Evolutionary conservation across 2,797 vertebrate genomes (phyloP).

Genomic region (Urosaurus nigricauda): DNA sequence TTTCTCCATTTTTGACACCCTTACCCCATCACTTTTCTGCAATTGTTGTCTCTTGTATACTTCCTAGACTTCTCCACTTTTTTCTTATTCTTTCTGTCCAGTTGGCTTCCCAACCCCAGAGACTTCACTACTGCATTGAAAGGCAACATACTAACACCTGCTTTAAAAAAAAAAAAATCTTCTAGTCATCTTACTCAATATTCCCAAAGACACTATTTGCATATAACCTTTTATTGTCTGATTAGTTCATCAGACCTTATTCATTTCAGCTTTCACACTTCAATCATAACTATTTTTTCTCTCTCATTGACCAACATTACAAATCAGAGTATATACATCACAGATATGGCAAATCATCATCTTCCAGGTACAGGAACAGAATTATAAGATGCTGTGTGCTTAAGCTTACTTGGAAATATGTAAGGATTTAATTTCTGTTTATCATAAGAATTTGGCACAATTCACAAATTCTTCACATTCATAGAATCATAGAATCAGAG

Average conservation of each 20-base stretch:
- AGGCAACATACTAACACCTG: neutral
- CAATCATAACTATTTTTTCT: conserved; percentile 7
- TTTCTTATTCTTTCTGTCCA: too few relatives aligned
- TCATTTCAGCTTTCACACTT: conserved; percentile 1
- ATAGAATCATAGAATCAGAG: too few relatives aligned
- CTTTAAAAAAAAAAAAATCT: too few relatives aligned
- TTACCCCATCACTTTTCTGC: too few relatives aligned
- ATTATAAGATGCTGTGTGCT: neutral
- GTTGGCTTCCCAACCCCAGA: too few relatives aligned
- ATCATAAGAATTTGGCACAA: too few relatives aligned
- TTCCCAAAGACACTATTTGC: neutral
- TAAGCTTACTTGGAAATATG: too few relatives aligned
- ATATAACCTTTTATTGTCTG: neutral
- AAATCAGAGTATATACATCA: neutral
- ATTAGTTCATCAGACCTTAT: neutral
- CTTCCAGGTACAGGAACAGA: neutral
- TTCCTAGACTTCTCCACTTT: too few relatives aligned
- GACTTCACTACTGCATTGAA: neutral
- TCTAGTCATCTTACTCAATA: neutral
- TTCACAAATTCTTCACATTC: too few relatives aligned
- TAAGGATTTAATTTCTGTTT: too few relatives aligned
- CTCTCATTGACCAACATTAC: neutral
- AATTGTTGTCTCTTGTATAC: too few relatives aligned
- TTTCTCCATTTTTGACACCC: too few relatives aligned
- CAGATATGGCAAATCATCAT: neutral